Evolutionary conservation across 37 sponge, comb jelly and placozoan species (phyloP).

Genomic region (Chondrilla cf. caribensis): DNA sequence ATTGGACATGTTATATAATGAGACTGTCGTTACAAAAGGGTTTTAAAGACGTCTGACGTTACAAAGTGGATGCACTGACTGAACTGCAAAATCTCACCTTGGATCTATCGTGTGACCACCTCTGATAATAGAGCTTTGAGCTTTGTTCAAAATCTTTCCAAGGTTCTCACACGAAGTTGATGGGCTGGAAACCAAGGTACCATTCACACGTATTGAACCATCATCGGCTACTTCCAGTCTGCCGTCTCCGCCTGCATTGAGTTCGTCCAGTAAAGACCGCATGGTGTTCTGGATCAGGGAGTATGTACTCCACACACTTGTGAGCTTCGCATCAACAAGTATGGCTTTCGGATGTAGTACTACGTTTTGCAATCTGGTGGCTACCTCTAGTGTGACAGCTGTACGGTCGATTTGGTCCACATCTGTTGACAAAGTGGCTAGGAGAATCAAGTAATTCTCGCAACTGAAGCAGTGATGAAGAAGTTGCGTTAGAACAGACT

Average conservation of each 20-base stretch:
- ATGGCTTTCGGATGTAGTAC: not conserved
- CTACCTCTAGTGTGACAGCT: not conserved
- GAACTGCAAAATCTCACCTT: too few species aligned
- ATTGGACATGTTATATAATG: too few species aligned
- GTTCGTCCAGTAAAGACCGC: not conserved
- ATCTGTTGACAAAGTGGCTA: slow-evolving; percentile 14
- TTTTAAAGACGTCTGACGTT: too few species aligned
- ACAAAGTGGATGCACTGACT: too few species aligned
- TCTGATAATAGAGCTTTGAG: too few species aligned
- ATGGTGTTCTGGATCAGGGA: not conserved
- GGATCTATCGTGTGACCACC: too few species aligned
- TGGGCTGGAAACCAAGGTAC: not conserved
- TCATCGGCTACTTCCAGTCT: not conserved
- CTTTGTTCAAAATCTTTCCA: not conserved
- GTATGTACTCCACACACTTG: not conserved
- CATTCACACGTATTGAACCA: not conserved
- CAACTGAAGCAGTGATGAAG: slow-evolving; percentile 46
- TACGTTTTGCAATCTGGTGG: not conserved
- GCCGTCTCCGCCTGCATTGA: not conserved
- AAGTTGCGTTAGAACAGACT: slow-evolving; percentile 46
- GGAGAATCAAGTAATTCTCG: slow-evolving; percentile 20
- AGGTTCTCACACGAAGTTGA: not conserved
- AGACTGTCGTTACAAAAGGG: too few species aligned
- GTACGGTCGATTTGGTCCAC: not conserved
- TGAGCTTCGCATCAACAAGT: too few species aligned